A percentile compares a stretch with the other conserved stretches of the same genome.
These are phyloP conservation scores for Drosophila phalerata DNA, from an alignment of 2,888 invertebrate genomes.

Conservation along the genomic window DNA sequence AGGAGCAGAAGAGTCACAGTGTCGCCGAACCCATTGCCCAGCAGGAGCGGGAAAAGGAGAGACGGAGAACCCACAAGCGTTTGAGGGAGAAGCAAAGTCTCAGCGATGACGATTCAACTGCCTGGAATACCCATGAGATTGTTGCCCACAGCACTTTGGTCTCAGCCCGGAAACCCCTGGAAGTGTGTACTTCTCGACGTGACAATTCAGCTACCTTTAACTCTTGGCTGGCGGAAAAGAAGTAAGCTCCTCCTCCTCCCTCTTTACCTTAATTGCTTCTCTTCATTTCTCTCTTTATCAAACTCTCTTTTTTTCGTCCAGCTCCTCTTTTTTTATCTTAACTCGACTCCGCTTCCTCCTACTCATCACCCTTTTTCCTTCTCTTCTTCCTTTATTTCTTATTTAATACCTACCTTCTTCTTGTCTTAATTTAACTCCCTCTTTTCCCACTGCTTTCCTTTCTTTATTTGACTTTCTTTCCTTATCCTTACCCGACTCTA, in stretches of 20 bases:
- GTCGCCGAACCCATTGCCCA: neutral
- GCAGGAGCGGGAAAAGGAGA: neutral
- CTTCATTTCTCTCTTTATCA: neutral
- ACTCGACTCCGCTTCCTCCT: neutral
- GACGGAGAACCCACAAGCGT: neutral
- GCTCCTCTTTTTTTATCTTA: too few species aligned
- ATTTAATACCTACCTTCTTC: neutral
- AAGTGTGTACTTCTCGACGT: neutral
- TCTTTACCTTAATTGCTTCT: too few species aligned
- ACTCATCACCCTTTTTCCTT: too few species aligned
- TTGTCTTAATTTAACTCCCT: neutral
- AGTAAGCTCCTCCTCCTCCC: constrained; percentile 24
- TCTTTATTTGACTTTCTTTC: too few species aligned
- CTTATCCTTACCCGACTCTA: neutral
- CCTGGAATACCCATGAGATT: constrained; percentile 22
- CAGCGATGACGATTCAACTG: constrained; percentile 5
- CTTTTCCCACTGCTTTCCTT: too few species aligned
- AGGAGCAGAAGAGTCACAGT: neutral
- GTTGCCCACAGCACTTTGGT: constrained; percentile 32
- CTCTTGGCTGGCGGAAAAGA: constrained; percentile 47
- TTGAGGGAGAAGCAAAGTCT: constrained; percentile 1
- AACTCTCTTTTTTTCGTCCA: too few species aligned
- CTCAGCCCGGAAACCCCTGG: neutral
- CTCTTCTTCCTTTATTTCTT: neutral
- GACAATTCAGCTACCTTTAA: constrained; percentile 1